Conservation (phyloP, 2,888 invertebrate species). For the Caenorhabditis sp. region DNA sequence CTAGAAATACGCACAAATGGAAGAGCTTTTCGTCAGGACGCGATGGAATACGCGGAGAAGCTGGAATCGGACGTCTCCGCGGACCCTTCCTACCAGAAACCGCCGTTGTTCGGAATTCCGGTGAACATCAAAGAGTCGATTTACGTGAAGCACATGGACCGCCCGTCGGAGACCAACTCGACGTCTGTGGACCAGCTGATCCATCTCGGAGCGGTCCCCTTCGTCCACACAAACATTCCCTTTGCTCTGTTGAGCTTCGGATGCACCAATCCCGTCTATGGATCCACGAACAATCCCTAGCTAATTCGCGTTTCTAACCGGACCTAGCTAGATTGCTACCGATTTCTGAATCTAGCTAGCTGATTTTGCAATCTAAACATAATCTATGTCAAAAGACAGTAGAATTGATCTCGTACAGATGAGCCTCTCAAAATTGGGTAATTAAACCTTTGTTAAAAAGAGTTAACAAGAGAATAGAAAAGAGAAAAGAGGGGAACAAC, state of each 20-base stretch:
- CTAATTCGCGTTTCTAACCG: too few species aligned
- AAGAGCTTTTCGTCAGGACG: constrained; percentile 41
- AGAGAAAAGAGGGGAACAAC: too few species aligned
- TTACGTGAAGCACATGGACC: constrained; percentile 72
- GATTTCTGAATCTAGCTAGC: too few species aligned
- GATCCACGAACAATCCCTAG: constrained; percentile 77
- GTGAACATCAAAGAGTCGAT: constrained; percentile 73
- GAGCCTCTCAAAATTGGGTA: too few species aligned
- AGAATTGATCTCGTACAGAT: too few species aligned
- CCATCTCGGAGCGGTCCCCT: constrained; percentile 80
- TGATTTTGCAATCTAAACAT: too few species aligned
- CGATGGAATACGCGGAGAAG: constrained; percentile 22
- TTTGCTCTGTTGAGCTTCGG: constrained; percentile 76
- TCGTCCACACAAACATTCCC: constrained; percentile 80
- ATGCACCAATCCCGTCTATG: constrained; percentile 80
- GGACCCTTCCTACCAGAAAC: constrained; percentile 21
- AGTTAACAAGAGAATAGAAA: too few species aligned
- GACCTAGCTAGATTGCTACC: too few species aligned
- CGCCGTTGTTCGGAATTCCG: constrained; percentile 74
- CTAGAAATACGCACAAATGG: constrained; percentile 42
- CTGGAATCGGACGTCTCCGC: constrained; percentile 1
- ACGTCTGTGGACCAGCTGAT: constrained; percentile 59
- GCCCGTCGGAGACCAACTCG: constrained; percentile 65
- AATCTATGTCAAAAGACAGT: too few species aligned
- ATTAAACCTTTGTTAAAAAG: too few species aligned